Evolutionary conservation across 2,797 vertebrate species (phyloP), one percentile per base, ranked within the genome.

Genomic region (Falco concolor): DNA sequence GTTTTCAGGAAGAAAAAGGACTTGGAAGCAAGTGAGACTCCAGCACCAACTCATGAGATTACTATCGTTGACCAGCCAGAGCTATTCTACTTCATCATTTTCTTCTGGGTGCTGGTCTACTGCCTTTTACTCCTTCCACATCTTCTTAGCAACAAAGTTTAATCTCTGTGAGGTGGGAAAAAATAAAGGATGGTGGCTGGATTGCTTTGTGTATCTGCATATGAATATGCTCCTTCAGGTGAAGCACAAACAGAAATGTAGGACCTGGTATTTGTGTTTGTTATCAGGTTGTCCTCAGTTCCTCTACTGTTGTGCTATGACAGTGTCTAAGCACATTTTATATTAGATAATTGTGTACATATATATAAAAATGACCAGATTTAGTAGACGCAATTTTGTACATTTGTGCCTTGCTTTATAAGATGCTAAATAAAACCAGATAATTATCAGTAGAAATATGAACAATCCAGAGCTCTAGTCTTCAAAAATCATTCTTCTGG

Each of bases 31-130:
- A 25, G 64, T 15, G 93, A 92, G 84, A 72, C 67, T 76, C 4
- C 94, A 50, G 24, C 27, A 91, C 61, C 40, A 94, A 86, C 85
- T 90, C 93, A 9, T 57, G 88, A 90, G 81, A 87, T 97, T 4
- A 94, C 87, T 1, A 70, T 88, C 8, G 89, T 91, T 44, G 97
- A 97, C 64, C 98, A 98, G 73, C 97, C 97, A 8, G 98, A 99
- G 21, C 34, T 97, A 94, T 97, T 98, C 45, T 98, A 98, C 81
- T 97, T 99, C 65, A 96, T 99, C 50, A 95, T 99, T 91, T 97
- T 99, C 93, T 98, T 99, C 88, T 99, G 99, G 99, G 96, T 99
- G 76, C 97, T 99, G 85, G 97, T 99, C 74, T 99, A 99, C 97
- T 99, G 99, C 97, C 97, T 99, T 87, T 97, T 98, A 96, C 97